Base-by-base conservation (phyloP, 2,888 invertebrate genomes). In the Macroteleia sp. region DNA sequence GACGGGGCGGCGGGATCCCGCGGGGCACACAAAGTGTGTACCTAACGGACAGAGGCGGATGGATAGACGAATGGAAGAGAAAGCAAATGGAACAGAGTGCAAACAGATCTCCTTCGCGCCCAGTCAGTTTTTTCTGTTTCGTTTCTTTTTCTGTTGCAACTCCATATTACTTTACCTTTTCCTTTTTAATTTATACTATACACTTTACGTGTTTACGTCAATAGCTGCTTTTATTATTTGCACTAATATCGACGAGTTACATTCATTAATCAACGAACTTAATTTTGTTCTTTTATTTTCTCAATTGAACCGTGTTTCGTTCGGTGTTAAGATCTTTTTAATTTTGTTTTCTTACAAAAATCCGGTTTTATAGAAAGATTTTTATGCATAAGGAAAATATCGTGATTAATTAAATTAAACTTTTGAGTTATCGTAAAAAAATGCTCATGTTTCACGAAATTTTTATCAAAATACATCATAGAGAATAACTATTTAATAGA, bases 1-100 rank as follows among this genome's bases (percentile, higher is more conserved):
- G 87, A 87, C 88, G 88, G 89, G 86, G 86, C 80, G 85, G 83
- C 82, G 82, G 83, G 82, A 82, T 89, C 89, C 89, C 88, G 89
- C 86, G 87, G 88, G 89, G 87, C 85, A 84, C 81, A 73, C 79
- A 69, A 71, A 77, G 77, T 80, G 77, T 75, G 77, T 76, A 80
- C 77, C 74, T 70, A 69, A 77, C 77, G 80, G 77, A 80, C 80
- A 77, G 61, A 80, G 77, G 74, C 76, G 74, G 66, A 77, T 67
- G 80, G 66, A 74, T 77, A 80, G 77, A 70, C 69, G 74, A 70
- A 66, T 50, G 66, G 64, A 76, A 64, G 70, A 77, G 59, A 75
- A 59, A 54, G 76, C 74, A 74, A 81, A 71, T 77, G 77, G 66
- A 77, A 77, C 73, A 42, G 22, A 70, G 67, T 56, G 76, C 67